These are phyloP conservation scores for Eurytoma adleriae DNA, from an alignment of 2,888 invertebrate species.

Conservation along the genomic window DNA sequence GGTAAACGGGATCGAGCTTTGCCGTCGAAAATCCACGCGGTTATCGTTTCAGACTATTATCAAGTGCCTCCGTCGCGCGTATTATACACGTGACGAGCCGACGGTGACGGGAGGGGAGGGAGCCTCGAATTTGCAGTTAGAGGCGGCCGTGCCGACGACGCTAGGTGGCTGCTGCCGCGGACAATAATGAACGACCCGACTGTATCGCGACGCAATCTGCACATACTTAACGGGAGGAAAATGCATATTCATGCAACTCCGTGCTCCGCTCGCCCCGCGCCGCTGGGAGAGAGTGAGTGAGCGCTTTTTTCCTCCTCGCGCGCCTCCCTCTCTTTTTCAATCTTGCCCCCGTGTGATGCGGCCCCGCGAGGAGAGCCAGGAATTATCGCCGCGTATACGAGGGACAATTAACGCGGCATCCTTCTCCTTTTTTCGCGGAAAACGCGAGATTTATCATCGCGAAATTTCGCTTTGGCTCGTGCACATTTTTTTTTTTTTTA, in stretches of 20 bases:
- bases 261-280: slow-evolving; percentile 58
- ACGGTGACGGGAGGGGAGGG: slow-evolving; percentile 18
- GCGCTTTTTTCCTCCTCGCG: slow-evolving; percentile 59
- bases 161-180: slow-evolving; percentile 66
- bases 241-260: slow-evolving; percentile 74
- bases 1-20: too few relatives aligned
- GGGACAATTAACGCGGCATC: slow-evolving; percentile 24
- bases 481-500: not conserved
- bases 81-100: slow-evolving; percentile 51
- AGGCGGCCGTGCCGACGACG: slow-evolving; percentile 60
- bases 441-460: not conserved
- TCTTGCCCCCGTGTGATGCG: slow-evolving; percentile 51
- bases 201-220: slow-evolving; percentile 75
- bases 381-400: slow-evolving; percentile 33
- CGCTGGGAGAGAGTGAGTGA: slow-evolving; percentile 64
- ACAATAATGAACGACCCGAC: slow-evolving; percentile 75
- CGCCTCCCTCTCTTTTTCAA: slow-evolving; percentile 51
- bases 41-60: slow-evolving; percentile 1
- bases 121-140: slow-evolving; percentile 66
- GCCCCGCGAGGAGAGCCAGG: not conserved
- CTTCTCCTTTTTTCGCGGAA: not conserved
- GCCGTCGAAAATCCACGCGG: not conserved
- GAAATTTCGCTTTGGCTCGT: not conserved
- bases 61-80: slow-evolving; percentile 36
- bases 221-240: slow-evolving; percentile 74